A percentile compares a stretch with the other conserved stretches of the same genome.
These are phyloP conservation scores for Oscheius sp. DNA, from an alignment of 2,888 invertebrate genomes.

Conservation along the genomic window DNA sequence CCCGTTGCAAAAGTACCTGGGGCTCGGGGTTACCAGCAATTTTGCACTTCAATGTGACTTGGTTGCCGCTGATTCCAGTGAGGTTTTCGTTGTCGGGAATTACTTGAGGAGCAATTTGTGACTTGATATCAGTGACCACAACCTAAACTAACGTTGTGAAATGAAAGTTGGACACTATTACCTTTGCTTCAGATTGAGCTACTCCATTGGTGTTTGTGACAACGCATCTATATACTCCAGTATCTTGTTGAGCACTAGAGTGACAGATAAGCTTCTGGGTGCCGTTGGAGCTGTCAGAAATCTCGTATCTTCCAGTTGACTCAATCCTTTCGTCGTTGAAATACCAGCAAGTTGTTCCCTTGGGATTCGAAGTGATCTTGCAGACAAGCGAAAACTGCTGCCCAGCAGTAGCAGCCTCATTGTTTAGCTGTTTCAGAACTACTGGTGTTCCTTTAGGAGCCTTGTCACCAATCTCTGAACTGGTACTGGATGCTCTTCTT, in stretches of 20 bases:
- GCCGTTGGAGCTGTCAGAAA: conserved; percentile 43
- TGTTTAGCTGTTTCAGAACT: conserved; percentile 53
- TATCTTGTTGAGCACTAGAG: conserved; percentile 60
- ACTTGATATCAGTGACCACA: conserved; percentile 52
- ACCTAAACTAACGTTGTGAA: conserved; percentile 31
- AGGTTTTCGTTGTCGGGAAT: conserved; percentile 44
- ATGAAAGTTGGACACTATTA: background rate
- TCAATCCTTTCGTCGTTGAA: conserved; percentile 49
- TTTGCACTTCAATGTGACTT: conserved; percentile 72
- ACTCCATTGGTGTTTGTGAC: conserved; percentile 72
- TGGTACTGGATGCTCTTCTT: conserved; percentile 28
- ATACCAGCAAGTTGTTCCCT: conserved; percentile 48
- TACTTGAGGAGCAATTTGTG: conserved; percentile 55
- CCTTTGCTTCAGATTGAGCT: conserved; percentile 48
- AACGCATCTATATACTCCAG: conserved; percentile 74
- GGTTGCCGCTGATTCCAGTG: conserved; percentile 57
- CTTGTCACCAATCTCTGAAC: conserved; percentile 22
- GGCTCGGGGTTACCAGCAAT: conserved; percentile 75
- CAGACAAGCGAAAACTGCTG: conserved; percentile 58
- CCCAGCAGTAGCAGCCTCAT: conserved; percentile 62
- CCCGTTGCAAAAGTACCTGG: conserved; percentile 36
- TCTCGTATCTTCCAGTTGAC: conserved; percentile 55
- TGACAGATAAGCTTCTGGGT: conserved; percentile 53
- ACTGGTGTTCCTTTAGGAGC: conserved; percentile 41
- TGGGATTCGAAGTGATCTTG: conserved; percentile 48